phyloP scores from a whole-genome alignment of 2,888 invertebrate species.

The Coleophora deauratella region DNA sequence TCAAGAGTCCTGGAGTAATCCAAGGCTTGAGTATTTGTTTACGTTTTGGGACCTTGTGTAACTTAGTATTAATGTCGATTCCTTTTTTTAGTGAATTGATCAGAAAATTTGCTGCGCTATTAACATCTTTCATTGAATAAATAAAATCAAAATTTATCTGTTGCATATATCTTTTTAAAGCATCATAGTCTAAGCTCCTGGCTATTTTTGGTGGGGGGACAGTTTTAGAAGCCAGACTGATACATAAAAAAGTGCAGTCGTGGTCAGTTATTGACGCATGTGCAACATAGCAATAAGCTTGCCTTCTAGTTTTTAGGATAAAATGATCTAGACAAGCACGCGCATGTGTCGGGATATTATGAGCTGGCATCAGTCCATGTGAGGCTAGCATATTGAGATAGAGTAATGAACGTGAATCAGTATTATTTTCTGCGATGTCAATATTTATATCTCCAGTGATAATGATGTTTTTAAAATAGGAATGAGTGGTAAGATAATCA shows the following conservation, averaged over 20 bases:
- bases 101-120: too few relatives aligned
- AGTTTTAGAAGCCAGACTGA: not conserved
- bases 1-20: too few relatives aligned
- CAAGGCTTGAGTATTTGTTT: too few relatives aligned
- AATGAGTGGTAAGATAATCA: not conserved
- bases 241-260: not conserved
- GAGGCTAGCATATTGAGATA: conserved; percentile 16
- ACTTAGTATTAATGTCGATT: too few relatives aligned
- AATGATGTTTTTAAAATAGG: conserved; percentile 12
- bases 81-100: too few relatives aligned
- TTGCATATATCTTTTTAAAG: not conserved
- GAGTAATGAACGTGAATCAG: conserved; percentile 4
- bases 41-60: too few relatives aligned
- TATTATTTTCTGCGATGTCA: conserved; percentile 2
- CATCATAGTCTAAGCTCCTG: not conserved
- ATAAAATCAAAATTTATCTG: not conserved
- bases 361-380: conserved; percentile 17
- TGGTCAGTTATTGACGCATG: conserved; percentile 11
- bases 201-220: not conserved
- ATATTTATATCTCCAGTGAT: conserved; percentile 20
- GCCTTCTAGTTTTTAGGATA: conserved; percentile 14
- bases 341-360: conserved; percentile 11
- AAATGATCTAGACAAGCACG: conserved; percentile 16
- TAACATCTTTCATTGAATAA: not conserved
- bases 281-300: conserved; percentile 5